Evolutionary conservation across 1,140 invertebrate genomes (phyloP), one percentile per base, ranked within the genome.

Genomic region (Pogonognathellus flavescens): DNA sequence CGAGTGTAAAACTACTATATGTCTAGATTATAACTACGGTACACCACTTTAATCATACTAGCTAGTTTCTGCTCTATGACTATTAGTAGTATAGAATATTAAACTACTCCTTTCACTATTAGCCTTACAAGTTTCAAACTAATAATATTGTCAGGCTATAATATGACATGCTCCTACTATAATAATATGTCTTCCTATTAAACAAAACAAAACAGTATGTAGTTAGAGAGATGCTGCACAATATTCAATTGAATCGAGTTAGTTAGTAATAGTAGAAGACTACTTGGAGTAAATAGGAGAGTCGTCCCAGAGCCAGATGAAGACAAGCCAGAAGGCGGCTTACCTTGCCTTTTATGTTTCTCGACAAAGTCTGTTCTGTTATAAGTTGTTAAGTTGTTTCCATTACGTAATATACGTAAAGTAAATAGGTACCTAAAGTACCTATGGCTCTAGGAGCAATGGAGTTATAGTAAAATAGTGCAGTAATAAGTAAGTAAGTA

Each of bases 331-430:
- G 70, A 76, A 76, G 70, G 70, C 70, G 70, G 70, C 70, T 76
- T 76, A 76, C 70, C 70, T 76, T 76, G 70, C 70, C 70, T 76
- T 76, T 76, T 76, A 76, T 76, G 41, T 76, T 76, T 76, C 70
- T 76, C 70, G 31, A 76, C 70, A 76, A 76, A 76, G 62, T 66
- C 62, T 66, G 62, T 14, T 66, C 60, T 22, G 18, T 62, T 62
- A 62, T 62, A 22, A n/a, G 6, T 25, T 25, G 20, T 25, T 25
- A 66, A 25, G 25, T 25, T 66, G 62, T 66, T 25, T 25, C 25
- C 25, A 66, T 66, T 66, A 66, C 62, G 62, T 31, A 66, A 66
- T n/a, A n/a, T n/a, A n/a, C 62, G 20, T 13, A 22, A 25, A 41
- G 31, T 41, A 6, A 3, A 20, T 25, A 18, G 62, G 22, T 66